phyloP scores from a whole-genome alignment of 2,888 invertebrate species.

The Meteorus cinctellus region DNA sequence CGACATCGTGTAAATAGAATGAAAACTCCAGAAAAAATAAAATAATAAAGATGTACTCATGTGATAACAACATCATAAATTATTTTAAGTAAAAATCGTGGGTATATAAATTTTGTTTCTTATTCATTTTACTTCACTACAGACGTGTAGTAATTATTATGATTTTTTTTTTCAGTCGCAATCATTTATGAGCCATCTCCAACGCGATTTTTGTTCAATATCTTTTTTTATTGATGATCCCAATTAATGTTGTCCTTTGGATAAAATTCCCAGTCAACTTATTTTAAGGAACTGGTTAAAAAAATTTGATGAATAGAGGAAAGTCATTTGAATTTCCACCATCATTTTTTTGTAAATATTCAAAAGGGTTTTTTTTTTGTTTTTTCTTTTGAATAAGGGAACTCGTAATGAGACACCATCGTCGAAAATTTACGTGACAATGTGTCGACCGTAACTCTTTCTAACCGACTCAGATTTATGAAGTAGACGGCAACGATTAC shows the following conservation, averaged over 20 bases:
- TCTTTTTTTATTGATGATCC: too few species aligned
- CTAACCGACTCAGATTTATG: slow-evolving; percentile 34
- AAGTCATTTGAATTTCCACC: too few species aligned
- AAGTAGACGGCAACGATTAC: slow-evolving; percentile 32
- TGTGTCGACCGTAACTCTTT: slow-evolving; percentile 34
- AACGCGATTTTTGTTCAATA: too few species aligned
- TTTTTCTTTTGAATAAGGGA: slow-evolving; percentile 5
- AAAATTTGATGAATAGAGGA: too few species aligned
- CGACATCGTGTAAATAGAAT: slow-evolving; percentile 19
- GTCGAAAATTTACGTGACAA: slow-evolving; percentile 28
- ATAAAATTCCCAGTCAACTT: too few species aligned
- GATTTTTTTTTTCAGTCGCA: too few species aligned
- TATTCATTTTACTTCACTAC: too few species aligned
- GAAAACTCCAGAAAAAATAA: slow-evolving; percentile 15
- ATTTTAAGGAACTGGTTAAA: too few species aligned
- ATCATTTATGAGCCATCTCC: too few species aligned
- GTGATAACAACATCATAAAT: slow-evolving; percentile 38
- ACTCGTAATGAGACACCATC: neutral
- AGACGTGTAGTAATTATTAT: too few species aligned
- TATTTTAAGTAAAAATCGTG: slow-evolving; percentile 20
- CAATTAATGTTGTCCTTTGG: too few species aligned
- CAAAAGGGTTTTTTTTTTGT: slow-evolving; percentile 2
- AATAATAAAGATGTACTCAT: slow-evolving; percentile 6
- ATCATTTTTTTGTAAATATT: neutral
- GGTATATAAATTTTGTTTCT: slow-evolving; percentile 2